Conservation (phyloP, 2,113 vertebrate genomes). For the Excalfactoria chinensis region DNA sequence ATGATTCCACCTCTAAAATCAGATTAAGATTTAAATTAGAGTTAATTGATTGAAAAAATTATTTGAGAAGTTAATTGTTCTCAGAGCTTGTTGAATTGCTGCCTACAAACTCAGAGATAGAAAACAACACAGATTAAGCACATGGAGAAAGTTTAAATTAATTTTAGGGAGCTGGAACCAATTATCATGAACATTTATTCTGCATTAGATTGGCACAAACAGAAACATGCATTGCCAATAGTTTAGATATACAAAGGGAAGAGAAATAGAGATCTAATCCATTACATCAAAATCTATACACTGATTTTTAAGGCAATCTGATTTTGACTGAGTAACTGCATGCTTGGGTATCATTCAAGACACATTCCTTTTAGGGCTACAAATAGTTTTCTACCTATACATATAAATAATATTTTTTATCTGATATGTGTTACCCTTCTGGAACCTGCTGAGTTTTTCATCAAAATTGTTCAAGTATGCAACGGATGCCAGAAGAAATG, state of each 20-base stretch:
- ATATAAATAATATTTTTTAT: too few species aligned
- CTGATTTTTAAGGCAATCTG: background rate
- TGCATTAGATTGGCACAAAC: conserved; percentile 18
- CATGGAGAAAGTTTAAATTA: conserved; percentile 8
- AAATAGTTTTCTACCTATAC: background rate
- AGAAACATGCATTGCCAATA: background rate
- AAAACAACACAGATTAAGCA: conserved; percentile 29
- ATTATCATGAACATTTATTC: conserved; percentile 36
- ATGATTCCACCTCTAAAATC: background rate
- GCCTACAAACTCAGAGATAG: background rate
- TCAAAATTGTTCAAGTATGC: background rate
- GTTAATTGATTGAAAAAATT: conserved; percentile 16
- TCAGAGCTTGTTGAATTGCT: background rate
- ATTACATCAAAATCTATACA: background rate
- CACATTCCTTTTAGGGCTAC: background rate
- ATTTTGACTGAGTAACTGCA: background rate
- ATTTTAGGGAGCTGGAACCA: conserved; percentile 8
- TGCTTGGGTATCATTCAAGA: background rate
- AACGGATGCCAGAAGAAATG: background rate
- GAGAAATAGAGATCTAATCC: background rate
- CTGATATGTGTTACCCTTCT: background rate
- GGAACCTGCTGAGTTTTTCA: background rate
- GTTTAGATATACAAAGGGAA: background rate
- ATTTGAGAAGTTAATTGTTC: background rate
- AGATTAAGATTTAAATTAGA: conserved; percentile 6